Evolutionary conservation across 2,797 vertebrate genomes (phyloP).

Genomic region (Tenualosa thibaudeaui): DNA sequence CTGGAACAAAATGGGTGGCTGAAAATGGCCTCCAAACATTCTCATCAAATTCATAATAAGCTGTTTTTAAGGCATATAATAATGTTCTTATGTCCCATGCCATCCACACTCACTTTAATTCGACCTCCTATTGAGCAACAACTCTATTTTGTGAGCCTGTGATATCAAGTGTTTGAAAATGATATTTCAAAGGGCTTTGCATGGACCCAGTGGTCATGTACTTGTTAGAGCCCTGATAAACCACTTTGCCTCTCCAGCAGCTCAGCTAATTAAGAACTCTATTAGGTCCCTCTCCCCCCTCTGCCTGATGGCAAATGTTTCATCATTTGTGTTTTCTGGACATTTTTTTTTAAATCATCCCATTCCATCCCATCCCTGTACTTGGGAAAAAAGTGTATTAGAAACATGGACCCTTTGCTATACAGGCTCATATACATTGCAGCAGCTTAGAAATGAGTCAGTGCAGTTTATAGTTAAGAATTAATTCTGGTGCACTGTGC

Average conservation of each 20-base stretch:
- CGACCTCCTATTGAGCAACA: conserved; percentile 35
- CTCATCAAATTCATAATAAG: conserved; percentile 18
- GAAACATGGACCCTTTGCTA: neutral
- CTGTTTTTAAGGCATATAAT: conserved; percentile 23
- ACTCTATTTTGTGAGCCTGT: conserved; percentile 48
- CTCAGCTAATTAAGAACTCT: conserved; percentile 70
- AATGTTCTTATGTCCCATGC: conserved; percentile 38
- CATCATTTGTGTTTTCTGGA: conserved; percentile 58
- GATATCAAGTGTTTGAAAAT: conserved; percentile 48
- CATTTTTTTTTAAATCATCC: conserved; percentile 37
- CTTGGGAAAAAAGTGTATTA: neutral
- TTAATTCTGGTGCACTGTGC: neutral
- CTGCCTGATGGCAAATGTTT: conserved; percentile 63
- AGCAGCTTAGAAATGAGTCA: neutral
- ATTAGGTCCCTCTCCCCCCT: conserved; percentile 63
- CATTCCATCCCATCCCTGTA: no score
- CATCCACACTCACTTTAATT: conserved; percentile 39
- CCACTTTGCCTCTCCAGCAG: conserved; percentile 64
- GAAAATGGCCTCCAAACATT: neutral
- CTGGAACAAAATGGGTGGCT: neutral
- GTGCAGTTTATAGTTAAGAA: neutral
- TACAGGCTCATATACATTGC: neutral
- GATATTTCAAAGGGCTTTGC: conserved; percentile 59
- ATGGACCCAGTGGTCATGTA: conserved; percentile 61
- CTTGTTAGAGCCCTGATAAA: conserved; percentile 70